Percentiles rank a stretch among this genome's conserved stretches.
Evolutionary conservation across 2,797 vertebrate genomes (phyloP).

Genomic region (Hozukius guyotensis): DNA sequence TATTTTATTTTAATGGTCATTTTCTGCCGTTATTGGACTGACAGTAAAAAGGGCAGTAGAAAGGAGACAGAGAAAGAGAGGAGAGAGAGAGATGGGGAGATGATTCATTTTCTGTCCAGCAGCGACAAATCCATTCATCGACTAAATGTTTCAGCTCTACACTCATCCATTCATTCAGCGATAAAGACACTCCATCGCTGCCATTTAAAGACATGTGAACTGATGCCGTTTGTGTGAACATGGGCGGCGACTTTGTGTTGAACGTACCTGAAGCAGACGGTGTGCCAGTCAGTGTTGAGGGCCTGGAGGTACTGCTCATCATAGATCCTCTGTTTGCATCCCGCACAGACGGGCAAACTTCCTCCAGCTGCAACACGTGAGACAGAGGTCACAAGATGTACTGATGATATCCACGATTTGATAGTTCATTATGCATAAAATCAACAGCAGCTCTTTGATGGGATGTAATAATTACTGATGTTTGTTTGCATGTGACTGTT

Average conservation of each 20-base stretch:
- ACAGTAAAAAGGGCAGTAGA: too few species aligned
- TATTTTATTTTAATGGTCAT: not conserved
- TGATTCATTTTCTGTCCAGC: not conserved
- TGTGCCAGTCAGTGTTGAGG: conserved; percentile 92
- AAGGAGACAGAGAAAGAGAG: not conserved
- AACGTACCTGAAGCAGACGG: conserved; percentile 93
- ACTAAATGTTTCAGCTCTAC: not conserved
- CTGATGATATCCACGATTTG: not conserved
- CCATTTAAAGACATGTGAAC: not conserved
- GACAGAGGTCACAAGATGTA: not conserved
- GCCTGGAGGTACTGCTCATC: conserved; percentile 98
- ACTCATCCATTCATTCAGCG: not conserved
- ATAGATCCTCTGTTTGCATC: conserved; percentile 92
- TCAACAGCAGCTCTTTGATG: not conserved
- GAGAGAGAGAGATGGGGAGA: not conserved
- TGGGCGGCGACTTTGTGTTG: not conserved
- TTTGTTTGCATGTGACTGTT: conserved; percentile 9
- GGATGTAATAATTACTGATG: not conserved
- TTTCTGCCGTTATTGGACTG: not conserved
- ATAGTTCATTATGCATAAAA: not conserved
- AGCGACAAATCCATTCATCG: not conserved
- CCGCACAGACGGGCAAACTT: conserved; percentile 92
- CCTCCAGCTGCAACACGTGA: conserved; percentile 77
- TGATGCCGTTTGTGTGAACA: not conserved
- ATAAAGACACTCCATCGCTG: not conserved